These are phyloP conservation scores for Periplaneta americana DNA, from an alignment of 1,140 invertebrate genomes.

Conservation along the genomic window DNA sequence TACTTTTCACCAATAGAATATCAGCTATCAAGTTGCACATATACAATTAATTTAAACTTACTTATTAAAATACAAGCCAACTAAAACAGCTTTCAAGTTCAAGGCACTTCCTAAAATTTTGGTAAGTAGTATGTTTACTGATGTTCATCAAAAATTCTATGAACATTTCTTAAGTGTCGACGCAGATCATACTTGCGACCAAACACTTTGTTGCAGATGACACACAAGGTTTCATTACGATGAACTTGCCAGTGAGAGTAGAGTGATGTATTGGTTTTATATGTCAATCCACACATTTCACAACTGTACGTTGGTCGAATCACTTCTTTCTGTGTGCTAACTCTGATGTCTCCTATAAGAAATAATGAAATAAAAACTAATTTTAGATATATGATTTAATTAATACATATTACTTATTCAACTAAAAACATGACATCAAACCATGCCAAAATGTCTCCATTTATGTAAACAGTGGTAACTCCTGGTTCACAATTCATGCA, in stretches of 20 bases:
- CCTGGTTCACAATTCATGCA: not conserved
- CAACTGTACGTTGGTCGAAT: not conserved
- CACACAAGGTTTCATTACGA: not conserved
- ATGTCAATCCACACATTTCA: not conserved
- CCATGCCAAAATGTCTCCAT: not conserved
- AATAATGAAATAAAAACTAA: not conserved
- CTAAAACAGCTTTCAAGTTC: too few species aligned
- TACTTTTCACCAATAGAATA: too few species aligned
- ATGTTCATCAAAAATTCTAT: not conserved
- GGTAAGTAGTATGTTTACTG: too few species aligned
- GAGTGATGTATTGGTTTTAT: not conserved
- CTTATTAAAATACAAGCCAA: too few species aligned
- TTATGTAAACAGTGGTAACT: not conserved
- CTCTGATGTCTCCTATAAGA: not conserved
- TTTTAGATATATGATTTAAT: not conserved
- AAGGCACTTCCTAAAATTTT: too few species aligned
- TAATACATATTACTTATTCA: too few species aligned
- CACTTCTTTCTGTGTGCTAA: not conserved
- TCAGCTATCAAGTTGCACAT: too few species aligned
- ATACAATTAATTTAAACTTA: too few species aligned
- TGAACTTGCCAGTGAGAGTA: not conserved
- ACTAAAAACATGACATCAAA: too few species aligned
- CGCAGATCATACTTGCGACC: not conserved
- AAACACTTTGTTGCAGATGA: not conserved
- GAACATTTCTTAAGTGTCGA: not conserved